These are phyloP conservation scores for Rhamphomyia laevipes DNA, from an alignment of 2,888 invertebrate genomes.

Conservation along the genomic window DNA sequence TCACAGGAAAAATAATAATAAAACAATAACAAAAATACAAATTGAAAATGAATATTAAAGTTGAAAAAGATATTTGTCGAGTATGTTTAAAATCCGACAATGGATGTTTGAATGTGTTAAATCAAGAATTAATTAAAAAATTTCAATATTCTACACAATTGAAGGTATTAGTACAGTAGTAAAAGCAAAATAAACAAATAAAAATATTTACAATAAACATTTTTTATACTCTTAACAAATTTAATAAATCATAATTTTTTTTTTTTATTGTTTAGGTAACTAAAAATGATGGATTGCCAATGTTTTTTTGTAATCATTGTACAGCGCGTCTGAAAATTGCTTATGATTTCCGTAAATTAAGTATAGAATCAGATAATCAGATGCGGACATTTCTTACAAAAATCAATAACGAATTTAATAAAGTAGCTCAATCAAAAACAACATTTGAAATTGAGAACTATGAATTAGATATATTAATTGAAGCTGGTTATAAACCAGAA, in stretches of 20 bases:
- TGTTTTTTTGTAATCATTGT: slow-evolving; percentile 24
- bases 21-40: no score
- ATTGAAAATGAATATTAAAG: slow-evolving; percentile 22
- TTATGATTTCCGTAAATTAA: slow-evolving; percentile 23
- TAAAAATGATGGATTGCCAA: slow-evolving; percentile 23
- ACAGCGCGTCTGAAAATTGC: slow-evolving; percentile 21
- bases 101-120: slow-evolving; percentile 14
- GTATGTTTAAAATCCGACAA: slow-evolving; percentile 25
- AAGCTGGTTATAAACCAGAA: no score
- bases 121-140: slow-evolving; percentile 17
- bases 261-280: no score
- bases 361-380: slow-evolving; percentile 23
- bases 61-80: slow-evolving; percentile 27
- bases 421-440: slow-evolving; percentile 3
- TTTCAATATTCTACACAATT: slow-evolving; percentile 25
- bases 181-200: neutral
- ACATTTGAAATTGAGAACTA: slow-evolving; percentile 5
- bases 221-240: neutral
- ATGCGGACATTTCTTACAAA: slow-evolving; percentile 23
- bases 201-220: neutral
- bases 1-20: no score
- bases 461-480: slow-evolving; percentile 8
- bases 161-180: slow-evolving; percentile 16
- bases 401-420: slow-evolving; percentile 23
- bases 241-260: no score